Percentiles rank a stretch among this genome's conserved stretches.
Conservation (phyloP, 2,888 invertebrate genomes). For the Orthosia incerta region DNA sequence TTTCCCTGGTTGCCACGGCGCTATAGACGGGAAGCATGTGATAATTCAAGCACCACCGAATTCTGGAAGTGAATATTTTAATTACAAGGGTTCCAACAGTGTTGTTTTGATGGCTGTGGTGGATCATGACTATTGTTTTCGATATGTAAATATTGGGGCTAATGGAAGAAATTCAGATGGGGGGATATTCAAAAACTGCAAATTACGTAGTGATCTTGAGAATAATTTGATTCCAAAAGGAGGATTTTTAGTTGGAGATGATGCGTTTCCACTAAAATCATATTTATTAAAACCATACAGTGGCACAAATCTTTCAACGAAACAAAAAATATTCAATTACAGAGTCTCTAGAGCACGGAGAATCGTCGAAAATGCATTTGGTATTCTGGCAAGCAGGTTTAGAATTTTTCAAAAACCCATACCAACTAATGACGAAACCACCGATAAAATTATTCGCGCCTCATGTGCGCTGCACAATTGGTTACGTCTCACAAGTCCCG, state of each 20-base stretch:
- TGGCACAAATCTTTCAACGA: too few relatives aligned
- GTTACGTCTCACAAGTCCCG: slow-evolving; percentile 42
- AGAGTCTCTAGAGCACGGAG: too few relatives aligned
- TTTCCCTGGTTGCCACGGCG: slow-evolving; percentile 31
- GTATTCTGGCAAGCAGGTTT: slow-evolving; percentile 27
- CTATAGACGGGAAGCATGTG: slow-evolving; percentile 52
- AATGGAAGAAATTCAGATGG: slow-evolving; percentile 43
- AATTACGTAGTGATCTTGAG: slow-evolving; percentile 7
- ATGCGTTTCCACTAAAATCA: slow-evolving; percentile 10
- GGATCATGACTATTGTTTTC: background rate
- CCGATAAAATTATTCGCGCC: slow-evolving; percentile 49
- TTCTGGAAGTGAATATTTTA: too few relatives aligned
- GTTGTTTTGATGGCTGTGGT: slow-evolving; percentile 37
- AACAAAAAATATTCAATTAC: too few relatives aligned
- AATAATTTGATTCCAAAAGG: slow-evolving; percentile 6
- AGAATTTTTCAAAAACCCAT: slow-evolving; percentile 54
- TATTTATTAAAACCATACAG: slow-evolving; percentile 13
- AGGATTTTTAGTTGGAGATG: slow-evolving; percentile 14
- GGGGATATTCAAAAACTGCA: slow-evolving; percentile 29
- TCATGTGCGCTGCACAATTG: slow-evolving; percentile 58
- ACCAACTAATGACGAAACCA: slow-evolving; percentile 36
- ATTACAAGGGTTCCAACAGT: slow-evolving; percentile 12
- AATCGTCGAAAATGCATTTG: too few relatives aligned
- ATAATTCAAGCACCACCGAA: slow-evolving; percentile 43
- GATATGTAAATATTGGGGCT: slow-evolving; percentile 4